Base-by-base conservation (phyloP, 2,797 vertebrate genomes). In the Sebastiscus tertius region DNA sequence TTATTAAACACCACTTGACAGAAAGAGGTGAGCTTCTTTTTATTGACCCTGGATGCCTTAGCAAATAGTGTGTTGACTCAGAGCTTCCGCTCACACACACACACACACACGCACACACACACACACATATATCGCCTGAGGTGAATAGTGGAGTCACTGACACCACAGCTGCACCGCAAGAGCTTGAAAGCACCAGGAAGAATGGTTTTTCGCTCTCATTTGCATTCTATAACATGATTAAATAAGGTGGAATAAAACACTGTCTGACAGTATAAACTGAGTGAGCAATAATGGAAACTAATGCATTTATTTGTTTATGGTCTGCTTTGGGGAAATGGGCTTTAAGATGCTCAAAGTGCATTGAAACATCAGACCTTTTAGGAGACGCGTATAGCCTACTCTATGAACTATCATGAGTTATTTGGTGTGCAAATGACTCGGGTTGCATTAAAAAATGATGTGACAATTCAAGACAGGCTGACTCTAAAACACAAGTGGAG, bases 1-100 rank as follows among this genome's bases (percentile, higher is more conserved):
- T 88, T 88, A 94, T 92, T 88, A 93, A 89, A 91, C 84, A 59
- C 80, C 83, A 76, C 91, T 91, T 86, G 89, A 86, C 87, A 87
- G 70, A 10, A 60, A 54, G 78, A 80, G 79, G 66, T 81, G 87
- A 87, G 86, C 85, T 59, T 70, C 84, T 75, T 68, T n/a, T 73
- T 85, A 76, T 89, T 90, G 90, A 90, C 89, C 90, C 85, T 20
- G 55, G 56, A 78, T 54, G 72, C 77, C 82, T 90, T 1, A 24
- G 88, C 88, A 88, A 89, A 91, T 46, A 75, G 73, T 72, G 36
- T 90, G 84, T 93, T 90, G 89, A 92, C 86, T 89, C 83, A 64
- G 80, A 80, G 90, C 78, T 80, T 80, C 56, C 36, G 24, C 52
- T 58, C 39, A 59, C 72, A 64, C 64, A 12, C 67, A 34, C 64